A percentile compares a stretch with the other conserved stretches of the same genome.
Conservation (phyloP, 2,113 vertebrate species). For the Paradisaea rubra region DNA sequence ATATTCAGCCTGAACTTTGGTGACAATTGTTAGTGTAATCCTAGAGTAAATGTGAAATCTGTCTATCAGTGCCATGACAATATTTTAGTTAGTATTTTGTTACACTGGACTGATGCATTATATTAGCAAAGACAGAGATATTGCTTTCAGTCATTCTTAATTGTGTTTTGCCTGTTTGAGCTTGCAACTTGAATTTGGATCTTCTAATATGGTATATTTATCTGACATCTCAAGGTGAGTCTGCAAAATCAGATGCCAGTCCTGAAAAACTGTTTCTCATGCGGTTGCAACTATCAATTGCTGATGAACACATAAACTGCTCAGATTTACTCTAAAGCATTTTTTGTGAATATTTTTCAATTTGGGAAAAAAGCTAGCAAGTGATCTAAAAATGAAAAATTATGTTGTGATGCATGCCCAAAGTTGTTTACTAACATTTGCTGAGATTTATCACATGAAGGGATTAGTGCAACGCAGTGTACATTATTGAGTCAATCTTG, state of each 20-base stretch:
- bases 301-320: neutral
- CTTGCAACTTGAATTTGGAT: neutral
- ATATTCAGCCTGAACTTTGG: neutral
- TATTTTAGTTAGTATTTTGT: neutral
- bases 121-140: neutral
- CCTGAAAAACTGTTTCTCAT: neutral
- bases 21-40: neutral
- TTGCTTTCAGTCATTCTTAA: neutral
- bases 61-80: neutral
- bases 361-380: neutral
- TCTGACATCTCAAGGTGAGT: neutral
- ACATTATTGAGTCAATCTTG: neutral
- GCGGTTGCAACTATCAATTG: neutral
- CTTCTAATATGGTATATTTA: neutral
- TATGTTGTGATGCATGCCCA: neutral
- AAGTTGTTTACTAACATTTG: neutral
- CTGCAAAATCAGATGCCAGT: neutral
- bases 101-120: neutral
- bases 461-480: neutral
- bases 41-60: neutral
- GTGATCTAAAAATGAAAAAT: neutral
- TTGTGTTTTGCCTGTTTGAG: neutral
- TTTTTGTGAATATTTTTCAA: neutral
- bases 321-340: neutral
- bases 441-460: neutral